Conservation (phyloP, 2,113 vertebrate species). For the Recurvirostra avosetta region DNA sequence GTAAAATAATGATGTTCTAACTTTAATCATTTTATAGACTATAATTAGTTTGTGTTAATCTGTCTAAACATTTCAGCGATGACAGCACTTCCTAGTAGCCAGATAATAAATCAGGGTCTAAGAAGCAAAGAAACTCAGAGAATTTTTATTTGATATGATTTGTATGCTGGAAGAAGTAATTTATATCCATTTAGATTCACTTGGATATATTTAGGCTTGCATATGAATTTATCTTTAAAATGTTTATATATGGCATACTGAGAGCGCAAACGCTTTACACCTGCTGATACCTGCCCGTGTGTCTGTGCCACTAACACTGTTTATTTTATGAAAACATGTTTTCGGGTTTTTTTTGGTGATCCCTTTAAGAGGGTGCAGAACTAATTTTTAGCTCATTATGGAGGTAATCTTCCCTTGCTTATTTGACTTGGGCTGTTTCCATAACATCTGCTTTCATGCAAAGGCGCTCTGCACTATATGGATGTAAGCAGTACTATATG, state of each 20-base stretch:
- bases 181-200: slow-evolving; percentile 28
- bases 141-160: neutral
- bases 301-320: neutral
- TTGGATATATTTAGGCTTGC: neutral
- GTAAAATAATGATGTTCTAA: neutral
- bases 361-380: slow-evolving; percentile 44
- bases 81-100: slow-evolving; percentile 16
- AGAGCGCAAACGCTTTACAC: slow-evolving; percentile 8
- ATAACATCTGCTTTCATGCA: slow-evolving; percentile 63
- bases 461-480: neutral
- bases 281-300: neutral
- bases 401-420: slow-evolving; percentile 66
- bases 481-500: slow-evolving; percentile 38
- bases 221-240: neutral
- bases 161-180: neutral
- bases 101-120: slow-evolving; percentile 23
- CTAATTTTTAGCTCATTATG: slow-evolving; percentile 65
- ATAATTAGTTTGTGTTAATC: slow-evolving; percentile 16
- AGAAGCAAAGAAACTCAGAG: neutral
- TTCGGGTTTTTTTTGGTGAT: neutral
- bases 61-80: neutral
- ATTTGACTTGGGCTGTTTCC: slow-evolving; percentile 66
- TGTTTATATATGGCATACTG: neutral
- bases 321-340: slow-evolving; percentile 10
- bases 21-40: neutral